Evolutionary conservation across 2,888 invertebrate genomes (phyloP).

Genomic region (Campopleginae sp.): DNA sequence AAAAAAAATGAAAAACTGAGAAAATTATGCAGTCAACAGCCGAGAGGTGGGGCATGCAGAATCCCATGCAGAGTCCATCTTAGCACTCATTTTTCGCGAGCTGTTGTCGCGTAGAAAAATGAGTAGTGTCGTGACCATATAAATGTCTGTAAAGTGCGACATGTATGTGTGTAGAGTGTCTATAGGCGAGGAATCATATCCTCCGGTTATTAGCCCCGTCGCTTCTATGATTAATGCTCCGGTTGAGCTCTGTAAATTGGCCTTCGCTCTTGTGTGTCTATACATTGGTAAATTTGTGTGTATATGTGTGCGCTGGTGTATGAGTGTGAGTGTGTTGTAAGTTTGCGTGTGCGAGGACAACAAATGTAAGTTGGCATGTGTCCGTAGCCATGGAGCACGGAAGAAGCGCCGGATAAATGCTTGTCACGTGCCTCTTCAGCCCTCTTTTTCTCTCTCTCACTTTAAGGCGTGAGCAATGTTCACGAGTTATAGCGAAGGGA

Average conservation of each 20-base stretch:
- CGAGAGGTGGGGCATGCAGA: neutral
- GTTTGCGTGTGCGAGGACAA: neutral
- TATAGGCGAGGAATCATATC: conserved; percentile 65
- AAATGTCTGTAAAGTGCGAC: conserved; percentile 42
- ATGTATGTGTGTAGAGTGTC: conserved; percentile 30
- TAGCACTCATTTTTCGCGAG: neutral
- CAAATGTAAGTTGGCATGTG: conserved; percentile 26
- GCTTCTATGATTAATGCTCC: conserved; percentile 78
- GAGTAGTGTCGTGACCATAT: conserved; percentile 51
- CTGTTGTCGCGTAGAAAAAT: conserved; percentile 7
- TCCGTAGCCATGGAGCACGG: conserved; percentile 36
- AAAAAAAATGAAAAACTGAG: too few relatives aligned
- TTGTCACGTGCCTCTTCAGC: conserved; percentile 79
- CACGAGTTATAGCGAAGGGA: conserved; percentile 38
- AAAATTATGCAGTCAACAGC: too few relatives aligned
- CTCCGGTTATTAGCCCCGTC: conserved; percentile 77
- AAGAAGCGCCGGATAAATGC: conserved; percentile 79
- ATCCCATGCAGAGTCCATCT: neutral
- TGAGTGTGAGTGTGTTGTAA: neutral
- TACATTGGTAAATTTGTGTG: conserved; percentile 1
- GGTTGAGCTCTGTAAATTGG: conserved; percentile 79
- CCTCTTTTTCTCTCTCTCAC: conserved; percentile 9
- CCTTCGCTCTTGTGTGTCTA: conserved; percentile 66
- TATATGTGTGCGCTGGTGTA: conserved; percentile 15
- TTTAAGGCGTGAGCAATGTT: neutral